Evolutionary conservation across 2,113 vertebrate species (phyloP).

Genomic region (Trogon surrucura): DNA sequence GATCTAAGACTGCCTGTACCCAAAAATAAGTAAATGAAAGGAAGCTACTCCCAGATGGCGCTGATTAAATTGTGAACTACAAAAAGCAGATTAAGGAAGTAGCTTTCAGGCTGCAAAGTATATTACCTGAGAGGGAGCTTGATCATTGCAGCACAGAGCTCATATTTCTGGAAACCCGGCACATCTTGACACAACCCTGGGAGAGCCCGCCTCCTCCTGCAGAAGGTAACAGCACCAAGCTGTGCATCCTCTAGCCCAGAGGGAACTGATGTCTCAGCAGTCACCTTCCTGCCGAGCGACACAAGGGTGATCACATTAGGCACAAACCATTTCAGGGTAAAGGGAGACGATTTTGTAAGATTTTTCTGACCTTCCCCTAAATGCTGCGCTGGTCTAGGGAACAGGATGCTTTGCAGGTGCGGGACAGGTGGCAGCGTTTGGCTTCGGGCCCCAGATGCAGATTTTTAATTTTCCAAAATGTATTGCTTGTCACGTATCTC

Average conservation of each 20-base stretch:
- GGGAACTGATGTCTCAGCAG: background rate
- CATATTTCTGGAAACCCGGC: background rate
- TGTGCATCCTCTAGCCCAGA: background rate
- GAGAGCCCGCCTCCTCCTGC: background rate
- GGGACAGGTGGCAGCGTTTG: background rate
- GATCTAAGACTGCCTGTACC: background rate
- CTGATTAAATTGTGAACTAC: background rate
- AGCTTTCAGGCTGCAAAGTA: background rate
- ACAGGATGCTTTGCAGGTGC: background rate
- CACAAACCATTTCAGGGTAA: background rate
- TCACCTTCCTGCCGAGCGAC: background rate
- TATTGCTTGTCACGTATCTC: background rate
- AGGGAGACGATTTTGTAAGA: background rate
- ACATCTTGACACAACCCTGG: background rate
- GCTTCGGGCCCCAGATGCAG: background rate
- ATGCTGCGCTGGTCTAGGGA: background rate
- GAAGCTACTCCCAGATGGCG: conserved; percentile 18
- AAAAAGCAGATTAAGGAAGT: conserved; percentile 5
- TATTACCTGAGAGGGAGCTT: conserved; percentile 25
- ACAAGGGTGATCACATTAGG: rapidly evolving
- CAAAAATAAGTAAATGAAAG: conserved; percentile 7
- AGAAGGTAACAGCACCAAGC: background rate
- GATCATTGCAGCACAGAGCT: background rate
- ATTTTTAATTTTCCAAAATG: background rate
- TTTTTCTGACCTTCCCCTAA: background rate